Evolutionary conservation across 2,113 vertebrate genomes (phyloP).

Genomic region (Elaphurus davidianus): DNA sequence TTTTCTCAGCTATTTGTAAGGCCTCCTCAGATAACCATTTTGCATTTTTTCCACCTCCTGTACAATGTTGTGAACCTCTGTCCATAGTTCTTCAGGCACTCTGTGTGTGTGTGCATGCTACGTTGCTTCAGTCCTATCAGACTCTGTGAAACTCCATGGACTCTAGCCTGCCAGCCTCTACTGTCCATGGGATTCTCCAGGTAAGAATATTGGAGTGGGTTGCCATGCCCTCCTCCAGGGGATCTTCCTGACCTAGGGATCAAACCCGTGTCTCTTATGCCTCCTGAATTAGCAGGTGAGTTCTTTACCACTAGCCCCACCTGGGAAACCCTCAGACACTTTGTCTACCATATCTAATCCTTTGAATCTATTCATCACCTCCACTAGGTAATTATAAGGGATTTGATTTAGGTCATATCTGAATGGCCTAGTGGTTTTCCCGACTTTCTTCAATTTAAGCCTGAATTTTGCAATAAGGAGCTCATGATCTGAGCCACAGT

Average conservation of each 20-base stretch:
- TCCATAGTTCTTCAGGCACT: background rate
- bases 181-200: background rate
- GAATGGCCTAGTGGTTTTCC: background rate
- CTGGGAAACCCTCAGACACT: background rate
- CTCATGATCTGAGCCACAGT: background rate
- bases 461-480: background rate
- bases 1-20: background rate
- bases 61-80: background rate
- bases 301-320: background rate
- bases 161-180: background rate
- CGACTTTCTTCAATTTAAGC: background rate
- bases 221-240: background rate
- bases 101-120: background rate
- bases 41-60: background rate
- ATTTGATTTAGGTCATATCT: background rate
- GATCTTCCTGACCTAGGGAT: background rate
- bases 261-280: background rate
- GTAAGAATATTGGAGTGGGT: background rate
- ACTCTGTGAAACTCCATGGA: background rate
- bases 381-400: background rate
- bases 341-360: background rate
- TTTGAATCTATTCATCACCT: background rate
- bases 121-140: background rate
- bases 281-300: background rate
- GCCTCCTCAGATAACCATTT: background rate